These are phyloP conservation scores for Platerodrilus igneus DNA, from an alignment of 2,888 invertebrate genomes.

Conservation along the genomic window DNA sequence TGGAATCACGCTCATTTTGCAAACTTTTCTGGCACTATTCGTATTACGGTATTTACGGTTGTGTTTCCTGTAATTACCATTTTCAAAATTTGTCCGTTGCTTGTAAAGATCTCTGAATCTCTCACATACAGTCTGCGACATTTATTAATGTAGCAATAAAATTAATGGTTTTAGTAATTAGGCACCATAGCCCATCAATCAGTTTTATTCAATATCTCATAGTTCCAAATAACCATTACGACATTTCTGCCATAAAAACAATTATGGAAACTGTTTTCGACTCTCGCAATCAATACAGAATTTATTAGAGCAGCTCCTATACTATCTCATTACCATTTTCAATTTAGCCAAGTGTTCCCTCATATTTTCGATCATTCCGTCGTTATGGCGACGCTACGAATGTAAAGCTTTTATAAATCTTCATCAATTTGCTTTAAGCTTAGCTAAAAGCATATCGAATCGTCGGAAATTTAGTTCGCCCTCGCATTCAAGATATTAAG, in stretches of 20 bases:
- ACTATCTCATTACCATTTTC: conserved; percentile 48
- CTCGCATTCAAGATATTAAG: conserved; percentile 17
- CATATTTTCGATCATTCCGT: conserved; percentile 39
- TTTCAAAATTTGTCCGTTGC: no score
- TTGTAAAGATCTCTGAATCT: no score
- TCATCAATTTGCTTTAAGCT: conserved; percentile 33
- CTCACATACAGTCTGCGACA: no score
- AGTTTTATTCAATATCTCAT: no score
- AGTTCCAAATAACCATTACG: no score
- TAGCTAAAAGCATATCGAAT: conserved; percentile 22
- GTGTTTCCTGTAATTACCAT: no score
- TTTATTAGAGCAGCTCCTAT: conserved; percentile 42
- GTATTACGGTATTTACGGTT: no score
- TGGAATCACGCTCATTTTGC: no score
- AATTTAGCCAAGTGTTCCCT: conserved; percentile 45
- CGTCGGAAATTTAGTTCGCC: conserved; percentile 21
- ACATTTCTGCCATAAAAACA: conserved; percentile 22
- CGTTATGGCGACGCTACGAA: conserved; percentile 32
- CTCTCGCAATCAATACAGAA: conserved; percentile 34
- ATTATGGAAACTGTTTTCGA: conserved; percentile 26
- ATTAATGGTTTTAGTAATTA: no score
- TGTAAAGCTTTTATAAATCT: conserved; percentile 32
- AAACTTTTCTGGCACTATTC: no score
- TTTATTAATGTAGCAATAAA: no score
- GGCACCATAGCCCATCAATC: no score